Evolutionary conservation across 2,888 invertebrate genomes (phyloP).

Genomic region (Sicus ferrugineus): DNA sequence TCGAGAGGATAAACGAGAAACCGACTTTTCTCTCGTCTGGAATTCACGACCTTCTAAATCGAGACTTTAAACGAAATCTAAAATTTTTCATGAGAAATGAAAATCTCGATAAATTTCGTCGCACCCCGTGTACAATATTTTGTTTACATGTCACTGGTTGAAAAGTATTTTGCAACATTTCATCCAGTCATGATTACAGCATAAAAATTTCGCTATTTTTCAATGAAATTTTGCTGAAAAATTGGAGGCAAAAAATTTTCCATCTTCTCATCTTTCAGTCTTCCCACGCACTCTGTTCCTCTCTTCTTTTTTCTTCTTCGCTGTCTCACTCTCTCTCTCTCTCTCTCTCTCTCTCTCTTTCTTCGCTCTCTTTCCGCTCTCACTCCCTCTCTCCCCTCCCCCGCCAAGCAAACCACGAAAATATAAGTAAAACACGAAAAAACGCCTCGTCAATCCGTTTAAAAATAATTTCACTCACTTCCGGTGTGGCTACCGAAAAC

Average conservation of each 20-base stretch:
- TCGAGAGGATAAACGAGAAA: no score
- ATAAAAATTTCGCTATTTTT: slow-evolving; percentile 16
- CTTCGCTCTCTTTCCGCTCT: no score
- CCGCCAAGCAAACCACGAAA: slow-evolving; percentile 13
- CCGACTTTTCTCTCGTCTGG: no score
- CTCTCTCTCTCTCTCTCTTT: no score
- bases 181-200: slow-evolving; percentile 13
- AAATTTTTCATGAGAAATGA: no score
- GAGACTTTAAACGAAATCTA: no score
- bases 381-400: neutral
- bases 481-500: slow-evolving; percentile 46
- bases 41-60: no score
- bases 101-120: no score
- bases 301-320: no score
- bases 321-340: no score
- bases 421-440: slow-evolving; percentile 26
- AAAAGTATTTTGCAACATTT: slow-evolving; percentile 28
- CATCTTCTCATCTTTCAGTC: no score
- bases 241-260: neutral
- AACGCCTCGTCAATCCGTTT: slow-evolving; percentile 47
- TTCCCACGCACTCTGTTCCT: no score
- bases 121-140: neutral
- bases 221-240: slow-evolving; percentile 32
- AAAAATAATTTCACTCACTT: slow-evolving; percentile 53
- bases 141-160: neutral